These are phyloP conservation scores for Pseudotriccus pelzelni DNA, from an alignment of 2,797 vertebrate genomes.

Conservation along the genomic window DNA sequence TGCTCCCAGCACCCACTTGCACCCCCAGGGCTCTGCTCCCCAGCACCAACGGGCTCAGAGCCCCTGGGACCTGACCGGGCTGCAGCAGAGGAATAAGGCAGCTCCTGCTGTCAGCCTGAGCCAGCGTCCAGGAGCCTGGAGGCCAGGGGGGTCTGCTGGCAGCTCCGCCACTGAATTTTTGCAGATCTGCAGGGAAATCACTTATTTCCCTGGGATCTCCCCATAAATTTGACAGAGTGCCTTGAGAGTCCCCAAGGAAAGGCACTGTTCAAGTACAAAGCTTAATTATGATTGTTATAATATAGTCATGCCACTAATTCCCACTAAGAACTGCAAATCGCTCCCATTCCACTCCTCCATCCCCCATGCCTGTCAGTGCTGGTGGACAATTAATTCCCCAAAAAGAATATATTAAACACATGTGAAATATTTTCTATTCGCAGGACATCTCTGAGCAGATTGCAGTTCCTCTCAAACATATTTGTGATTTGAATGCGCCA, in stretches of 20 bases:
- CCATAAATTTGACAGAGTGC: constrained; percentile 45
- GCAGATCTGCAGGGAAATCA: constrained; percentile 19
- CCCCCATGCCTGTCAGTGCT: constrained; percentile 21
- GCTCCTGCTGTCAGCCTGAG: background rate
- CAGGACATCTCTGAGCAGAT: background rate
- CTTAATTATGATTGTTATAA: constrained; percentile 67
- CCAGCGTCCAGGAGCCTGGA: background rate
- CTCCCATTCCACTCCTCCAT: constrained; percentile 43
- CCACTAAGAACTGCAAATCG: constrained; percentile 62
- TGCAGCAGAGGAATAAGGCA: background rate
- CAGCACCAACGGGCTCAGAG: accelerated
- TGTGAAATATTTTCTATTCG: background rate
- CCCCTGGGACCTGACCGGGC: accelerated
- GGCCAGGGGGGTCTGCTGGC: background rate
- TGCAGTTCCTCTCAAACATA: constrained; percentile 7
- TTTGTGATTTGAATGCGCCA: constrained; percentile 17
- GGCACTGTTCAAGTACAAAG: constrained; percentile 57
- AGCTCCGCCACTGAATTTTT: background rate
- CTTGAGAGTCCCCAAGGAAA: constrained; percentile 49
- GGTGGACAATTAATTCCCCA: constrained; percentile 53
- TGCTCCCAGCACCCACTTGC: background rate
- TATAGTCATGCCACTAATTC: constrained; percentile 61
- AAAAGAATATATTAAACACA: constrained; percentile 53
- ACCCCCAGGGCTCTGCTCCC: accelerated
- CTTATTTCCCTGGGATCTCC: constrained; percentile 20